phyloP scores from a whole-genome alignment of 2,888 invertebrate genomes.

The Drosophila niveifrons region DNA sequence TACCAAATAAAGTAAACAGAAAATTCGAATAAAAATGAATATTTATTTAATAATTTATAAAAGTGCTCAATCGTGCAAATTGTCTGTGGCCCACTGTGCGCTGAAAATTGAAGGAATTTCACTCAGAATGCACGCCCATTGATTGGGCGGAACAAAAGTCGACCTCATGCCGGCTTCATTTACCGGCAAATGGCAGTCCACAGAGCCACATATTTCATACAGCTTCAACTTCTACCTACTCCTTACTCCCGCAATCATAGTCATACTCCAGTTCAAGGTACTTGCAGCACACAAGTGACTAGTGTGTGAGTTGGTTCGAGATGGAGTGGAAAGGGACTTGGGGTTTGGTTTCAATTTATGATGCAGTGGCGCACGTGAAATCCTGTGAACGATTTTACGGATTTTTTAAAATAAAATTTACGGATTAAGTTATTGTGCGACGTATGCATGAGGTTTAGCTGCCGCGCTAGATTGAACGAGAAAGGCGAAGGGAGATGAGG shows the following conservation, averaged over 20 bases:
- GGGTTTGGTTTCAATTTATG: slow-evolving; percentile 77
- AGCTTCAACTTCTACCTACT: not conserved
- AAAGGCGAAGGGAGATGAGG: slow-evolving; percentile 13
- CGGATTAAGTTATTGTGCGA: slow-evolving; percentile 83
- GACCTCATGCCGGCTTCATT: slow-evolving; percentile 21
- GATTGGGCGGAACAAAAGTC: slow-evolving; percentile 57
- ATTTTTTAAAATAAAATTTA: slow-evolving; percentile 81
- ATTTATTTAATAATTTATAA: not conserved
- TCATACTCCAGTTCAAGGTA: slow-evolving; percentile 13
- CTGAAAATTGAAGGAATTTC: slow-evolving; percentile 8
- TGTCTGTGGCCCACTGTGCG: not conserved
- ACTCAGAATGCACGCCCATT: slow-evolving; percentile 48
- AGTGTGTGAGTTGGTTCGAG: slow-evolving; percentile 26
- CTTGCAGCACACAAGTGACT: slow-evolving; percentile 15
- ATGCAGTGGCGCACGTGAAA: slow-evolving; percentile 58
- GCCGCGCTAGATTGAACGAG: slow-evolving; percentile 27
- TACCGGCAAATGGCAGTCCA: slow-evolving; percentile 11
- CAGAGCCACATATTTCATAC: not conserved
- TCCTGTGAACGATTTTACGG: slow-evolving; percentile 75
- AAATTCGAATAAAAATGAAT: not conserved
- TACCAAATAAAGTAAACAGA: no score
- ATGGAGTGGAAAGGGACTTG: slow-evolving; percentile 9
- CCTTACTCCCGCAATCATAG: not conserved
- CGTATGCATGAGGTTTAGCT: slow-evolving; percentile 40
- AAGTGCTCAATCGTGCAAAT: not conserved